Conservation (phyloP, 1,140 invertebrate species). For the Probaryconus sp. region DNA sequence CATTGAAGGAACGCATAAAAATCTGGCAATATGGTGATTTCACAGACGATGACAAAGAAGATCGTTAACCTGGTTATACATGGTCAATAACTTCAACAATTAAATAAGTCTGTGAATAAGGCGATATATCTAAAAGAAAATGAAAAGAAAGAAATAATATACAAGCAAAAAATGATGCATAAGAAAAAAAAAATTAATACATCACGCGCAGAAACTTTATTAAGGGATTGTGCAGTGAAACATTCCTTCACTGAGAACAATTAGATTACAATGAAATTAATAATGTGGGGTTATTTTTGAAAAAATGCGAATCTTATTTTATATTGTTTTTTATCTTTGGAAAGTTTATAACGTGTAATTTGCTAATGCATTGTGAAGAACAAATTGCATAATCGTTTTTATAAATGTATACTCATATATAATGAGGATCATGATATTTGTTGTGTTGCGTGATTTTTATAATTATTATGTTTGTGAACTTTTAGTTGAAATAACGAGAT, state of each 20-base stretch:
- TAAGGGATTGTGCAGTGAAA: constrained; percentile 43
- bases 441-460: constrained; percentile 1
- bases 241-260: constrained; percentile 48
- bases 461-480: background rate
- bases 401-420: background rate
- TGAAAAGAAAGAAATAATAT: background rate
- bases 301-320: constrained; percentile 40
- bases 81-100: constrained; percentile 10
- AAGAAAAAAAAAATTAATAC: constrained; percentile 37
- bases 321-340: constrained; percentile 23
- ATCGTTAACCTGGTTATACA: constrained; percentile 64
- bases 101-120: too few species aligned
- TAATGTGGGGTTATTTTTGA: constrained; percentile 32
- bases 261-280: constrained; percentile 18
- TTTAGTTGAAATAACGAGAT: background rate
- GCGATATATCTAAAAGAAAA: constrained; percentile 18
- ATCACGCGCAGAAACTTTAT: constrained; percentile 18
- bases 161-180: constrained; percentile 26
- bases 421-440: background rate
- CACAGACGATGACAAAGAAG: constrained; percentile 94
- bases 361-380: constrained; percentile 21
- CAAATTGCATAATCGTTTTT: constrained; percentile 3
- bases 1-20: constrained; percentile 89
- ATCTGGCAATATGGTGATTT: constrained; percentile 98
- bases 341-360: constrained; percentile 21